Evolutionary conservation across 2,113 vertebrate genomes (phyloP), one percentile per base, ranked within the genome.

Genomic region (Gadus macrocephalus): DNA sequence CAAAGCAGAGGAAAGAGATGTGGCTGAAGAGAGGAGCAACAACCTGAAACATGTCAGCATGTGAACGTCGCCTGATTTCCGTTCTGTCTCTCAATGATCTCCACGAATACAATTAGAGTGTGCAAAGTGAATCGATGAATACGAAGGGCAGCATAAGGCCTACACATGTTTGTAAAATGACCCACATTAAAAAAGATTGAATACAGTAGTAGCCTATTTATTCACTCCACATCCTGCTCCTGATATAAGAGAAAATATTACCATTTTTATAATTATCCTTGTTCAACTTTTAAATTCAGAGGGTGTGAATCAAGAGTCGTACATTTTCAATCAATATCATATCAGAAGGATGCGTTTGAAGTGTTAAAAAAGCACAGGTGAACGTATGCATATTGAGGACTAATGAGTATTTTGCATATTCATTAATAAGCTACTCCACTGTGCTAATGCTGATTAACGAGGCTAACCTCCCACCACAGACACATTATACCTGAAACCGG

Each of bases 381-480:
- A 68, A 75, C 68, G 64, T 65, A 78, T 72, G 64, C 70, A 69
- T 64, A 81, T 73, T 70, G 71, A 73, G 42, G 60, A 22, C 55
- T 73, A 73, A 79, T 69, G 73, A 62, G 42, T 73, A 53, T 81
- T 81, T 63, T 70, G 38, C 72, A 71, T 81, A 75, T 75, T 83
- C 53, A 81, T 77, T 75, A 72, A 64, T 68, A 65, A 72, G 73
- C 73, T 15, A 72, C 71, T 66, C 82, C 70, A 73, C 66, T 68
- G 77, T 74, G 62, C 69, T 71, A 20, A 79, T 81, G 75, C 71
- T 73, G 74, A 84, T 82, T 78, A 73, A 75, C 73, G 66, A 75
- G 58, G 60, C 72, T 64, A 70, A 42, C 17, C 56, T 70, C 72
- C 63, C 68, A 62, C 27, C 55, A 60, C 35, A 61, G 72, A 69